Percentiles rank a stretch among this genome's conserved stretches.
Evolutionary conservation across 2,113 vertebrate species (phyloP).

Genomic region (Pterocles orientalis): DNA sequence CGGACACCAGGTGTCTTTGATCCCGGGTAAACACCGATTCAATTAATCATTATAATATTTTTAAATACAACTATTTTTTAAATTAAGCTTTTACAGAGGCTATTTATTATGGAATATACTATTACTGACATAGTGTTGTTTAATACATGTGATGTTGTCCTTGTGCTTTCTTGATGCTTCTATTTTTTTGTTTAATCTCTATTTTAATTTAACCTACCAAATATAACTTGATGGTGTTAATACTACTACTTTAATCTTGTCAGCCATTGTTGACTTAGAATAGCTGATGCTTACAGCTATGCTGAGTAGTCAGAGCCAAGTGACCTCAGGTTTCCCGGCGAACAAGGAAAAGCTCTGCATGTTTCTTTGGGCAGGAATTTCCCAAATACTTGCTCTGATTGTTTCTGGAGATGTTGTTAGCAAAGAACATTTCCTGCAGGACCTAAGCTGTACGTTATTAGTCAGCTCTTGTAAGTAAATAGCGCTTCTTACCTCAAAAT

Average conservation of each 20-base stretch:
- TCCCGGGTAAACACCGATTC: slow-evolving; percentile 68
- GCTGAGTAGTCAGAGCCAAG: not conserved
- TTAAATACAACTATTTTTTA: not conserved
- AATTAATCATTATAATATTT: not conserved
- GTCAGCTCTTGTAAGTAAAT: not conserved
- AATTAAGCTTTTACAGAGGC: not conserved
- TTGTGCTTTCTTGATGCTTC: not conserved
- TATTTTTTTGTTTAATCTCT: not conserved
- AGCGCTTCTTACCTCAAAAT: not conserved
- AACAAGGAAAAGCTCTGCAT: not conserved
- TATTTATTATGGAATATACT: not conserved
- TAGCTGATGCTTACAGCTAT: not conserved
- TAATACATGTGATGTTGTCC: too few relatives aligned
- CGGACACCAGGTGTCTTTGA: slow-evolving; percentile 90
- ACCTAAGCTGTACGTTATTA: not conserved
- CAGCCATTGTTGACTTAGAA: not conserved
- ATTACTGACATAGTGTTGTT: not conserved
- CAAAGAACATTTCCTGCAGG: not conserved
- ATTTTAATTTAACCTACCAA: not conserved
- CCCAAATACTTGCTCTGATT: not conserved
- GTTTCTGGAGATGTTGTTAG: not conserved
- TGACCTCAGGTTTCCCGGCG: not conserved
- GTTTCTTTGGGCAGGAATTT: not conserved
- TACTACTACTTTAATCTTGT: not conserved
- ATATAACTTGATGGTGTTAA: not conserved